These are phyloP conservation scores for Regulus satrapa DNA, from an alignment of 2,113 vertebrate species.

Conservation along the genomic window DNA sequence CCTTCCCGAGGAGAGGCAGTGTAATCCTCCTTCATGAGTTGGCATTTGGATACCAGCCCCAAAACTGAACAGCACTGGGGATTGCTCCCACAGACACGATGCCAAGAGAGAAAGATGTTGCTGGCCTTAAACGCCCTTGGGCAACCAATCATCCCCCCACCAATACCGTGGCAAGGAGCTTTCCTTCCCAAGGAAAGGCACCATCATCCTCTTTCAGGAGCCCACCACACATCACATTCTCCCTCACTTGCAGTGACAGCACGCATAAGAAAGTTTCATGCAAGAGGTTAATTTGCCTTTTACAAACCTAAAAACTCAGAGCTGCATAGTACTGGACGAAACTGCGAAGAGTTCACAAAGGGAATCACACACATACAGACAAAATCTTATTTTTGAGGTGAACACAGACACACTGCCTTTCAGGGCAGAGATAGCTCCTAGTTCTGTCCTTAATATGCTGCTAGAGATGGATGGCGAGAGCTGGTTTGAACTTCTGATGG, in stretches of 20 bases:
- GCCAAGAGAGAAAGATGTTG: neutral
- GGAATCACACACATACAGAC: neutral
- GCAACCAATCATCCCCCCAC: neutral
- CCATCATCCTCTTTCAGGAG: neutral
- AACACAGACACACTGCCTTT: neutral
- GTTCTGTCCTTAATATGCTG: too few species aligned
- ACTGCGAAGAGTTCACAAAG: neutral
- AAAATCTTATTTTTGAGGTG: neutral
- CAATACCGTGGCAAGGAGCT: too few species aligned
- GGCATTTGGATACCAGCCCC: neutral
- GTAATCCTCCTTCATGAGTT: neutral
- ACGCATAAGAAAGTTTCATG: neutral
- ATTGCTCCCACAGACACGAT: neutral
- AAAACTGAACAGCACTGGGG: neutral
- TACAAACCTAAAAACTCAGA: neutral
- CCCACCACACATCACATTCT: neutral
- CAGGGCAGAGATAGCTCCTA: neutral
- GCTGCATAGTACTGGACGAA: neutral
- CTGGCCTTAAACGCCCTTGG: neutral
- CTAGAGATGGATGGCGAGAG: neutral
- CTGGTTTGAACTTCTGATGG: neutral
- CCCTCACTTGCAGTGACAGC: neutral
- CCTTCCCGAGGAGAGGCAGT: neutral
- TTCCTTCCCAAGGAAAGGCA: neutral
- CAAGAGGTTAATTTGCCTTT: neutral